phyloP scores from a whole-genome alignment of 2,888 invertebrate genomes.

The Liodrosophila aerea region DNA sequence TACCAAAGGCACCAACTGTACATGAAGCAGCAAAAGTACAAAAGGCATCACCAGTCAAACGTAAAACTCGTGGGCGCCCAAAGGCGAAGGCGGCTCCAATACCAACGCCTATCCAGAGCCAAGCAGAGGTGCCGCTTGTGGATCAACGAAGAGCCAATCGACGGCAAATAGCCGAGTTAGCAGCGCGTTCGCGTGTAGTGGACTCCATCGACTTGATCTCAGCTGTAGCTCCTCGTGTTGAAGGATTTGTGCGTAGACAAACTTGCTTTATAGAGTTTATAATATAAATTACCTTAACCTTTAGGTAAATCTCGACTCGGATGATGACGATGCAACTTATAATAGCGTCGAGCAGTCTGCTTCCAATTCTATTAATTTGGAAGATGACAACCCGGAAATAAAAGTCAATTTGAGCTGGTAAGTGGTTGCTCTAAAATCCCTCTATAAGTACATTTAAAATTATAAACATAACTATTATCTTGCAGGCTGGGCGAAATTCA shows the following conservation, averaged over 20 bases:
- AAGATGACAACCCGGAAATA: conserved; percentile 72
- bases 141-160: conserved; percentile 13
- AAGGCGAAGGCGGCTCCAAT: not conserved
- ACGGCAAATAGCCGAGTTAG: conserved; percentile 47
- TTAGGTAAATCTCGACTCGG: conserved; percentile 68
- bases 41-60: conserved; percentile 38
- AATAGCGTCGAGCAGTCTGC: too few relatives aligned
- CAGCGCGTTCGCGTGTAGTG: conserved; percentile 57
- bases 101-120: not conserved
- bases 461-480: not conserved
- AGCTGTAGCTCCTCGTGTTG: conserved; percentile 63
- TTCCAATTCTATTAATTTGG: conserved; percentile 31
- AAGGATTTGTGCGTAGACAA: conserved; percentile 65
- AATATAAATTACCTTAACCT: not conserved
- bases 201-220: conserved; percentile 71
- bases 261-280: not conserved
- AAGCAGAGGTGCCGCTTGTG: not conserved
- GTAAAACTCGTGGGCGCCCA: not conserved
- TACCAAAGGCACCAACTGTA: too few relatives aligned
- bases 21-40: not conserved
- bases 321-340: conserved; percentile 35
- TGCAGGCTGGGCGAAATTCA: conserved; percentile 72
- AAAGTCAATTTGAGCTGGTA: conserved; percentile 71
- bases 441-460: too few relatives aligned
- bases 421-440: not conserved